Evolutionary conservation across 2,113 vertebrate genomes (phyloP).

Genomic region (Nannobrachium achirus): DNA sequence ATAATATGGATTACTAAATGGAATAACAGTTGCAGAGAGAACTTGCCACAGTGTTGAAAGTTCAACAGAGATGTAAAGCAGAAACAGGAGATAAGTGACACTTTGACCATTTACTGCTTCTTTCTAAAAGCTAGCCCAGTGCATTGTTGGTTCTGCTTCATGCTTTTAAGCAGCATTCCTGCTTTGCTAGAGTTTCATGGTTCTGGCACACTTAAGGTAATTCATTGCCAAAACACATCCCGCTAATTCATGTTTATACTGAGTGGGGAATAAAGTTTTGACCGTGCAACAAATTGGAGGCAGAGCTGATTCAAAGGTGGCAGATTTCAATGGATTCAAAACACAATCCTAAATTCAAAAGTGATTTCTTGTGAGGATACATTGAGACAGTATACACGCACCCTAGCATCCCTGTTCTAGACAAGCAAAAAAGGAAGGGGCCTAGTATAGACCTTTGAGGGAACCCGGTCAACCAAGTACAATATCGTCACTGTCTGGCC

Average conservation of each 20-base stretch:
- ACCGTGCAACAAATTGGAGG: not conserved
- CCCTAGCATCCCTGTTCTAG: not conserved
- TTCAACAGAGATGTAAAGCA: conserved; percentile 7
- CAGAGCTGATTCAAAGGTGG: not conserved
- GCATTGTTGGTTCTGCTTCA: conserved; percentile 18
- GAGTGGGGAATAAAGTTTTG: conserved; percentile 1
- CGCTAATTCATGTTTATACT: conserved; percentile 24
- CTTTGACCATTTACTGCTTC: conserved; percentile 13
- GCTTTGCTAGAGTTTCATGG: conserved; percentile 29
- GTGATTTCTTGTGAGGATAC: not conserved
- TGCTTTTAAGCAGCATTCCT: conserved; percentile 10
- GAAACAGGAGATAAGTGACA: conserved; percentile 19
- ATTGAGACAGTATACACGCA: conserved; percentile 2
- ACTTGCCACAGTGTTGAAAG: conserved; percentile 44
- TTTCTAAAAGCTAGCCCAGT: conserved; percentile 1
- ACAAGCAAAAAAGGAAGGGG: not conserved
- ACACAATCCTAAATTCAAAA: not conserved
- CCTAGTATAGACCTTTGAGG: too few species aligned
- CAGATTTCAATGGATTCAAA: conserved; percentile 8
- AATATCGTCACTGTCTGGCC: too few species aligned
- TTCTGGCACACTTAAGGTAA: conserved; percentile 50
- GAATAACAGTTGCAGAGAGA: conserved; percentile 30
- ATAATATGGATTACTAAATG: conserved; percentile 57
- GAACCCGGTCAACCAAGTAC: not conserved
- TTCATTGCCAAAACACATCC: conserved; percentile 49